phyloP scores from a whole-genome alignment of 2,113 vertebrate genomes.

The Strix aluco region DNA sequence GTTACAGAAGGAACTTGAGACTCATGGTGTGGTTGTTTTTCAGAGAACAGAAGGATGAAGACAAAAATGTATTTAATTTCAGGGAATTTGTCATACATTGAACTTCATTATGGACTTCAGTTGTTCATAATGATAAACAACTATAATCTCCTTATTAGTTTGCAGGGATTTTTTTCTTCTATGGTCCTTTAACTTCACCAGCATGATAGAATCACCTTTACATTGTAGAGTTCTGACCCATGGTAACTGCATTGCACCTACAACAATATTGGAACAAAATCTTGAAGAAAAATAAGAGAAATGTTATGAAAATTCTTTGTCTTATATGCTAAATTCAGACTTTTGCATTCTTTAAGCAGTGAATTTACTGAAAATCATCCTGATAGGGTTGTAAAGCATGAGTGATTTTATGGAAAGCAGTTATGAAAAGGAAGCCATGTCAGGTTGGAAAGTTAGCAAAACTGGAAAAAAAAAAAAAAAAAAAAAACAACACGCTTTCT shows the following conservation, averaged over 20 bases:
- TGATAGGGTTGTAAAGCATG: background rate
- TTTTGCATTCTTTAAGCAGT: background rate
- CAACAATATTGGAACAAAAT: background rate
- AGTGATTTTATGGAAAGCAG: background rate
- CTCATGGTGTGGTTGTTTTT: background rate
- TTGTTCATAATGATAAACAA: background rate
- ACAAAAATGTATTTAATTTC: background rate
- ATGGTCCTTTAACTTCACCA: background rate
- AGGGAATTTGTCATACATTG: background rate
- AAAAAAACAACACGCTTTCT: background rate
- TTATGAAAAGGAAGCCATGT: background rate
- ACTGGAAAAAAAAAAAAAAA: background rate
- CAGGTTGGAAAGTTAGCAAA: background rate
- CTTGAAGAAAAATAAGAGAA: background rate
- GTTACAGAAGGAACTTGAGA: background rate
- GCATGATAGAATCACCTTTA: background rate
- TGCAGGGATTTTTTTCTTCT: background rate
- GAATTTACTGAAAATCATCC: background rate
- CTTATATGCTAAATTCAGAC: background rate
- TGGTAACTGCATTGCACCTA: background rate
- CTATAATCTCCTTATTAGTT: background rate
- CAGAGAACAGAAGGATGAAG: background rate
- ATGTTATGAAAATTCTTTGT: background rate
- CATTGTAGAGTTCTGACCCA: background rate
- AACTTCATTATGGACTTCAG: background rate